Percentiles rank a stretch among this genome's conserved stretches.
Evolutionary conservation across 2,888 invertebrate genomes (phyloP).

Genomic region (Drosophila borborema): DNA sequence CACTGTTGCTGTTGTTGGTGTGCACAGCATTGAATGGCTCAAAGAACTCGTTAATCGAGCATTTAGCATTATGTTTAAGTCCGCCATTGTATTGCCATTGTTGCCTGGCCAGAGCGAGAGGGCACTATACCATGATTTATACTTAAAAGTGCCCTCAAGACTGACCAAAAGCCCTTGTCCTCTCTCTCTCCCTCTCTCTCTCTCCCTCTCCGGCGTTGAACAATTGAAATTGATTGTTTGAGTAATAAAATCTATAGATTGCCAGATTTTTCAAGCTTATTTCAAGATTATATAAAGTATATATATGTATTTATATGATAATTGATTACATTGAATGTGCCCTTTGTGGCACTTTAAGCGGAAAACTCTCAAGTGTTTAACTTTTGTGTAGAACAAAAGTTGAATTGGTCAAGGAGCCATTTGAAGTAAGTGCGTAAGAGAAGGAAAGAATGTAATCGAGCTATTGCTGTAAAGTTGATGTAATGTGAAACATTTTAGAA

Average conservation of each 20-base stretch:
- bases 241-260: conserved; percentile 26
- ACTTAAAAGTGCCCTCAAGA: conserved; percentile 15
- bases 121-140: conserved; percentile 27
- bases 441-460: neutral
- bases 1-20: conserved; percentile 22
- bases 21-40: conserved; percentile 20
- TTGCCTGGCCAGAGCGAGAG: conserved; percentile 17
- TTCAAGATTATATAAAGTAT: conserved; percentile 8
- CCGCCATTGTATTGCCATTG: conserved; percentile 32
- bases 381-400: conserved; percentile 2
- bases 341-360: conserved; percentile 5
- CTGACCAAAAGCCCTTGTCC: conserved; percentile 1
- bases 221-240: conserved; percentile 39
- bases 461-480: neutral
- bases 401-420: neutral
- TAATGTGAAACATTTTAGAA: neutral
- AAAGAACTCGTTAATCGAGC: conserved; percentile 62
- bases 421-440: neutral
- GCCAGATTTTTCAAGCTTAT: conserved; percentile 24
- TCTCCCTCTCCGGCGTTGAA: neutral
- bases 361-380: conserved; percentile 6
- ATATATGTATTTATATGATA: conserved; percentile 20
- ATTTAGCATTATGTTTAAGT: conserved; percentile 53
- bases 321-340: conserved; percentile 24
- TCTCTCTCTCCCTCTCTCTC: neutral